A percentile compares a stretch with the other conserved stretches of the same genome.
Conservation (phyloP, 2,888 invertebrate species). For the Tipula confusa region DNA sequence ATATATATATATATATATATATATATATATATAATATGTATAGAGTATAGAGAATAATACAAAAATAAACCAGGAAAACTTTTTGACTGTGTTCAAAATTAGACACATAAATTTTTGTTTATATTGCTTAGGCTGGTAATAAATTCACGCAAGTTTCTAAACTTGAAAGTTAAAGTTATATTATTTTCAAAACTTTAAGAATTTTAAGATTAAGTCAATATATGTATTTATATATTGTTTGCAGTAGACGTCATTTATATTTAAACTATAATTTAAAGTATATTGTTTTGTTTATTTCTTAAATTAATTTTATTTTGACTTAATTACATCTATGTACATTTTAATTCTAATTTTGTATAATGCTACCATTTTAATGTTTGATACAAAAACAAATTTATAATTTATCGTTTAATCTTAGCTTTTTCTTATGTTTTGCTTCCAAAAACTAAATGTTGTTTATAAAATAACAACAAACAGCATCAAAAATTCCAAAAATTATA, state of each 20-base stretch:
- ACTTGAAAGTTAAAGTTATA: not conserved
- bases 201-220: not conserved
- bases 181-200: not conserved
- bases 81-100: not conserved
- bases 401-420: not conserved
- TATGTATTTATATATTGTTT: no score
- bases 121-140: not conserved
- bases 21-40: not conserved
- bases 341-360: not conserved
- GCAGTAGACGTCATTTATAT: not conserved
- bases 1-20: not conserved
- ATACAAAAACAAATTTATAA: not conserved
- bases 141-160: not conserved
- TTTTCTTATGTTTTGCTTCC: not conserved
- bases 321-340: not conserved
- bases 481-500: not conserved
- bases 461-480: not conserved
- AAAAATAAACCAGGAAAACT: not conserved
- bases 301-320: not conserved
- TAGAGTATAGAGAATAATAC: not conserved
- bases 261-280: not conserved
- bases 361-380: not conserved
- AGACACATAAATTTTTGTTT: not conserved
- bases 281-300: not conserved
- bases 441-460: not conserved